Base-by-base conservation (phyloP, 2,113 vertebrate species). In the Nyctereutes procyonoides region DNA sequence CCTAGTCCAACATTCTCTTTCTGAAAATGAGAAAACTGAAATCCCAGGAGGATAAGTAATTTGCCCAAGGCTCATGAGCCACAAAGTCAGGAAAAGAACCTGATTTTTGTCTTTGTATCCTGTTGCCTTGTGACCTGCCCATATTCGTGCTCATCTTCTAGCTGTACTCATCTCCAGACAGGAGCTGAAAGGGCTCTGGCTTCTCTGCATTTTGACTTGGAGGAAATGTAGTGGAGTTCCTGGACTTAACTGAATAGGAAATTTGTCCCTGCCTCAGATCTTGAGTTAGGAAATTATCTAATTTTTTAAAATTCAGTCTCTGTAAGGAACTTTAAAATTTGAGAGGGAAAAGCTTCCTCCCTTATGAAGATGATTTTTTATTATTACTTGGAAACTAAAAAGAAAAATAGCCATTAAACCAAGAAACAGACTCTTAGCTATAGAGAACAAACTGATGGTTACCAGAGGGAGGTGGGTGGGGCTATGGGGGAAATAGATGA, bases 21-120 rank as follows among this genome's bases (percentile, higher is more conserved):
- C 62, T 86, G 56, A 96, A 97, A 92, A 86, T 58, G 77, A 97
- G 76, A 92, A 93, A 97, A 94, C 53, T 80, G 28, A 86, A 80
- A 48, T 95, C 82, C 89, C 79, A 38, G 48, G 86, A 96, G 30
- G 53, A 13, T 62, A 80, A 35, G 65, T 55, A 32, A 58, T 60
- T 74, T 83, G 73, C 56, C 63, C 85, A 84, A 32, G 85, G 65
- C 79, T 38, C 22, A 17, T 14, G 32, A 82, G 56, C 87, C 19
- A 53, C 30, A 76, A 71, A 82, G 63, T 26, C 43, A 38, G 81
- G 55, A 76, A 58, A 11, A 71, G 79, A 81, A 28, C 17, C 24
- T 67, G n/a, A 19, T 26, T 74, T 56, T 32, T 4, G 43, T 58
- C 86, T 63, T 24, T 0, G 51, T 56, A 24, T 32, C 38, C 15